These are phyloP conservation scores for Prionace glauca DNA, from an alignment of 2,797 vertebrate species.

Conservation along the genomic window DNA sequence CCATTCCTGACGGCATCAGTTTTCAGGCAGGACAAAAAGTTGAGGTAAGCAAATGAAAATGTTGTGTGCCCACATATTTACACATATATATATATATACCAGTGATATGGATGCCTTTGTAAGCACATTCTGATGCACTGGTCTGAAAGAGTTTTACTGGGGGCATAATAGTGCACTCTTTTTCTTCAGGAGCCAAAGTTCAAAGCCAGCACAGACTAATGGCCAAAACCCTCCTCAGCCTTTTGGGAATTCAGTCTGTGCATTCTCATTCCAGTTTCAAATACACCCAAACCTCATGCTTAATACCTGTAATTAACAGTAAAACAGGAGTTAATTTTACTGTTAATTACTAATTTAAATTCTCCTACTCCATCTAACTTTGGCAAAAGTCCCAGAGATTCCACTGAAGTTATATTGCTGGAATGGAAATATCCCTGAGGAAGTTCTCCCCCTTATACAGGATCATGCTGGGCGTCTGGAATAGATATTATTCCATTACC, in stretches of 20 bases:
- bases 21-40: constrained; percentile 95
- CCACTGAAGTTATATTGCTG: background rate
- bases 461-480: background rate
- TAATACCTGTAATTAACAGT: background rate
- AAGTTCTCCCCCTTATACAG: background rate
- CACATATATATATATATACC: background rate
- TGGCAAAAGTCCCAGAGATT: background rate
- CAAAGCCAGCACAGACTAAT: background rate
- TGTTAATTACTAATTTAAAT: no score
- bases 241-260: background rate
- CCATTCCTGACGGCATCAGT: constrained; percentile 94
- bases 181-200: background rate
- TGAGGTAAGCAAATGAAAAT: constrained; percentile 66
- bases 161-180: background rate
- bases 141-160: background rate
- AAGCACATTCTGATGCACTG: background rate
- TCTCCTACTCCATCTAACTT: background rate
- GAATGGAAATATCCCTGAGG: background rate
- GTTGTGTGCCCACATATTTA: background rate
- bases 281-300: no score
- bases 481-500: background rate
- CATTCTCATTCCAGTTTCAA: background rate
- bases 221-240: background rate
- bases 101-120: background rate
- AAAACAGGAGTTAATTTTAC: background rate